phyloP scores from a whole-genome alignment of 2,113 vertebrate genomes.

The Crotalus horridus region DNA sequence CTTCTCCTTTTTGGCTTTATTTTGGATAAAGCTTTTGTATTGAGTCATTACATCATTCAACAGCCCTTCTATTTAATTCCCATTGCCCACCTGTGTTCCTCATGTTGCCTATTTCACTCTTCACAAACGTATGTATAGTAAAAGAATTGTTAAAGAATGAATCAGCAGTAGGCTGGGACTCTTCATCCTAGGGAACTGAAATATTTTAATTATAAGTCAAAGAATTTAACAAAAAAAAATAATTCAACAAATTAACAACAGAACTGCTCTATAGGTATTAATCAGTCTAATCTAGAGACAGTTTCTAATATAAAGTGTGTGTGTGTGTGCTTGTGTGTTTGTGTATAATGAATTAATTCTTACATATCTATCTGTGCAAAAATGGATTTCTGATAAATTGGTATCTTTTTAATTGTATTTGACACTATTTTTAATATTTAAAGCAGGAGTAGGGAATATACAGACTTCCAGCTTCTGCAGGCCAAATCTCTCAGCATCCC shows the following conservation, averaged over 20 bases:
- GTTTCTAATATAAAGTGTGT: not conserved
- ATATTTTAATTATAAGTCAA: not conserved
- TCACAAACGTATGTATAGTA: not conserved
- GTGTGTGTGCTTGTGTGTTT: not conserved
- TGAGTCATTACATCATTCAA: constrained; percentile 10
- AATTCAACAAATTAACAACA: not conserved
- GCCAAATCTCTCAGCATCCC: not conserved
- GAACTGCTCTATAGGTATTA: not conserved
- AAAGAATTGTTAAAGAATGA: constrained; percentile 22
- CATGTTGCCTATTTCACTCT: not conserved
- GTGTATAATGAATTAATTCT: not conserved
- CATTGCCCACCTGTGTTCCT: constrained; percentile 3
- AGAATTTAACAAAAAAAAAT: not conserved
- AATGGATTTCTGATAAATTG: not conserved
- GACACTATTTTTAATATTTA: not conserved
- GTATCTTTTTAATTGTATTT: not conserved
- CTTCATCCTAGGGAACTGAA: not conserved
- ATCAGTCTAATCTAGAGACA: not conserved
- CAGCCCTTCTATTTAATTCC: constrained; percentile 1
- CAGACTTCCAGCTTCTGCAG: too few relatives aligned
- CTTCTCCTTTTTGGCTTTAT: not conserved
- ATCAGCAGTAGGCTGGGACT: constrained; percentile 13
- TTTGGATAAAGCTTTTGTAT: not conserved
- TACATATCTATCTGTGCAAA: not conserved
- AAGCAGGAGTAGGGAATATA: too few relatives aligned